A percentile compares a stretch with the other conserved stretches of the same genome.
These are phyloP conservation scores for Meda fulgida DNA, from an alignment of 2,797 vertebrate species.

Conservation along the genomic window DNA sequence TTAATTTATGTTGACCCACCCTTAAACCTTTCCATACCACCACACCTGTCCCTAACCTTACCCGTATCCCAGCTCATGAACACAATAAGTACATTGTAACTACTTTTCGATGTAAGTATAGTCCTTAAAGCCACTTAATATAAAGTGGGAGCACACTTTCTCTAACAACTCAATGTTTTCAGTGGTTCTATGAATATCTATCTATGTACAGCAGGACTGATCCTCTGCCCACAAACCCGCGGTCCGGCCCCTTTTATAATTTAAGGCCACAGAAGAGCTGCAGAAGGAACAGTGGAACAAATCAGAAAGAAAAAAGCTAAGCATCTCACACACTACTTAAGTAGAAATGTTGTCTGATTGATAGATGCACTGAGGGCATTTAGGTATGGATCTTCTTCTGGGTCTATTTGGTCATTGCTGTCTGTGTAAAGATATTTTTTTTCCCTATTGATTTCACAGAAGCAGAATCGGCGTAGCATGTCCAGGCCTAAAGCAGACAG, in stretches of 20 bases:
- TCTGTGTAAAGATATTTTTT: slow-evolving; percentile 9
- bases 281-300: background rate
- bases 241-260: background rate
- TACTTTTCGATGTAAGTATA: too few relatives aligned
- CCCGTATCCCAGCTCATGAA: too few relatives aligned
- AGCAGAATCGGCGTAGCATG: slow-evolving; percentile 21
- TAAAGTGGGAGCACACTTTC: background rate
- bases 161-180: background rate
- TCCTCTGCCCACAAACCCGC: background rate
- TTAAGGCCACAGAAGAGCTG: background rate
- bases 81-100: too few relatives aligned
- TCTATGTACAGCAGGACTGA: background rate
- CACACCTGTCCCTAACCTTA: too few relatives aligned
- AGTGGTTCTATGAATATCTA: background rate
- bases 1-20: too few relatives aligned
- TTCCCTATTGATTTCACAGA: slow-evolving; percentile 27
- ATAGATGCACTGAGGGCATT: slow-evolving; percentile 9
- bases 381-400: slow-evolving; percentile 21
- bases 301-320: background rate
- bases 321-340: background rate
- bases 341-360: background rate
- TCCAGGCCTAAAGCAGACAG: slow-evolving; percentile 9
- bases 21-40: too few relatives aligned
- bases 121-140: too few relatives aligned
- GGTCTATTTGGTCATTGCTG: slow-evolving; percentile 13